Conservation (phyloP, 2,888 invertebrate species). For the Charanyca ferruginea region DNA sequence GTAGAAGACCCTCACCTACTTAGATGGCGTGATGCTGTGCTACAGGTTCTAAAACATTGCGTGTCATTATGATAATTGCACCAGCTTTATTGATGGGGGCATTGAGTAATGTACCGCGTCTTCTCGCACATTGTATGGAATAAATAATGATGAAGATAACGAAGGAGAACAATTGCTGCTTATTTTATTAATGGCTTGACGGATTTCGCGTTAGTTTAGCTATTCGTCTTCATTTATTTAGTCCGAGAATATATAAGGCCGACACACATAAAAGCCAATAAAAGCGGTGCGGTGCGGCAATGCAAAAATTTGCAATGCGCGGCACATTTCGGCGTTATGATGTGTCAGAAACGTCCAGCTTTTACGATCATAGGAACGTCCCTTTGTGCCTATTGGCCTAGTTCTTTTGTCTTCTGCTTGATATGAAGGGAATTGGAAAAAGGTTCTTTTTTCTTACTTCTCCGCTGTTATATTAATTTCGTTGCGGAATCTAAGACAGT, state of each 20-base stretch:
- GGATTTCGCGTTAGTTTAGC: conserved; percentile 30
- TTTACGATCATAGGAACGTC: background rate
- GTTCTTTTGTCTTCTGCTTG: too few species aligned
- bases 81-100: conserved; percentile 52
- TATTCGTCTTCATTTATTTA: conserved; percentile 50
- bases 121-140: conserved; percentile 39
- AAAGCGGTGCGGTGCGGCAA: background rate
- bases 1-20: conserved; percentile 84
- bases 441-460: too few species aligned
- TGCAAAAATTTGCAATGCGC: background rate
- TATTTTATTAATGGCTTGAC: conserved; percentile 39
- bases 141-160: conserved; percentile 43
- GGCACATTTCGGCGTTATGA: background rate
- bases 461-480: too few species aligned
- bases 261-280: background rate
- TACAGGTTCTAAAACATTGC: conserved; percentile 73
- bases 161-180: conserved; percentile 36
- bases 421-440: too few species aligned
- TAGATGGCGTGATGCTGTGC: conserved; percentile 62
- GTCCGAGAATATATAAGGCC: background rate
- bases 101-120: conserved; percentile 49
- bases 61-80: conserved; percentile 74
- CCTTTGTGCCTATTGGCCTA: too few species aligned
- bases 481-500: too few species aligned
- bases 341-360: background rate